phyloP scores from a whole-genome alignment of 2,888 invertebrate species.

The Zhengitettix transpicula region DNA sequence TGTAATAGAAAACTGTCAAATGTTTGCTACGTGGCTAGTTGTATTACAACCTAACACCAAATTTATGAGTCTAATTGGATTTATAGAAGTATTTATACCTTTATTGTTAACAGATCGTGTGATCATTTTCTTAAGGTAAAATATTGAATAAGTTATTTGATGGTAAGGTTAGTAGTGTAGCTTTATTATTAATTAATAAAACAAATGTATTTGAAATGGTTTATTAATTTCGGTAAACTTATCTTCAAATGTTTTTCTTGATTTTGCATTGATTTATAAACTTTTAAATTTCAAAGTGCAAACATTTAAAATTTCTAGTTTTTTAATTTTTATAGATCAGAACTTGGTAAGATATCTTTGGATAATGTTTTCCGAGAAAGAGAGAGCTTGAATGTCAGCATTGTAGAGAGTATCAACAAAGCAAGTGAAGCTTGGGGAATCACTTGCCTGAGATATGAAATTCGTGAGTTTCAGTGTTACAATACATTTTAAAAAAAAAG shows the following conservation, averaged over 20 bases:
- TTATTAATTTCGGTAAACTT: too few relatives aligned
- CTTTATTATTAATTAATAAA: too few relatives aligned
- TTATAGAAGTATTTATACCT: neutral
- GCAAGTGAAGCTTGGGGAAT: slow-evolving; percentile 98
- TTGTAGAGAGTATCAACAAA: slow-evolving; percentile 93
- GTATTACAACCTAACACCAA: too few relatives aligned
- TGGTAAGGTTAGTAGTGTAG: too few relatives aligned
- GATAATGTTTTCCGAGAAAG: slow-evolving; percentile 95
- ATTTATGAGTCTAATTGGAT: neutral
- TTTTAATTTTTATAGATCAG: slow-evolving; percentile 38
- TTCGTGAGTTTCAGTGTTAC: slow-evolving; percentile 40
- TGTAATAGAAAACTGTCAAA: too few relatives aligned
- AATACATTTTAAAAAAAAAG: neutral
- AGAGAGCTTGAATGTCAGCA: slow-evolving; percentile 84
- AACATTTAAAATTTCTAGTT: too few relatives aligned
- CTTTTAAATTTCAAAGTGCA: too few relatives aligned
- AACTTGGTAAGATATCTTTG: slow-evolving; percentile 90
- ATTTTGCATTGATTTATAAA: too few relatives aligned
- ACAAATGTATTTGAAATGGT: too few relatives aligned
- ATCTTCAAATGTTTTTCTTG: too few relatives aligned
- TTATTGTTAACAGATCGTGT: neutral
- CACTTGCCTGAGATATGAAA: slow-evolving; percentile 87
- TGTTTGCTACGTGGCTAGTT: too few relatives aligned
- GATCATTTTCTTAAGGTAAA: neutral
- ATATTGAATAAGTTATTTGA: too few relatives aligned